Evolutionary conservation across 2,113 vertebrate species (phyloP).

Genomic region (Nycticryphes semicollaris): DNA sequence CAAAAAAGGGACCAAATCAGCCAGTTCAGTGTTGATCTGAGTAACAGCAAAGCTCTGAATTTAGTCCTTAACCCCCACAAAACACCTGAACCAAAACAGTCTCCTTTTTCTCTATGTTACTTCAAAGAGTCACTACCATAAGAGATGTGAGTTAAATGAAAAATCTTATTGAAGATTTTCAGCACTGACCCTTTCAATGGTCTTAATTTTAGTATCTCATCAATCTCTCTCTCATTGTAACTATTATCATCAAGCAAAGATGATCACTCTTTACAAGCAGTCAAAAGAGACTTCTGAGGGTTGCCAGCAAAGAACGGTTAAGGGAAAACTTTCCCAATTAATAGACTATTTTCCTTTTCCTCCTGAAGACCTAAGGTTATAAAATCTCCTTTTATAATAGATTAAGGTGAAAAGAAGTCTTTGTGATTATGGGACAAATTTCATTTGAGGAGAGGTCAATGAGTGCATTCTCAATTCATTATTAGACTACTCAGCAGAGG

Average conservation of each 20-base stretch:
- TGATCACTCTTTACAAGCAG: not conserved
- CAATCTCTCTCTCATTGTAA: not conserved
- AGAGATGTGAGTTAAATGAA: not conserved
- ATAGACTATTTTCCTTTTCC: conserved; percentile 8
- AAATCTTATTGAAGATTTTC: not conserved
- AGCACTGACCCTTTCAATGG: not conserved
- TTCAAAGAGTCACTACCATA: not conserved
- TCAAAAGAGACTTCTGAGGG: not conserved
- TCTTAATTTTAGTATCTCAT: not conserved
- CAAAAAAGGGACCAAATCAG: not conserved
- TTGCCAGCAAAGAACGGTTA: not conserved
- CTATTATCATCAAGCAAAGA: conserved; percentile 19
- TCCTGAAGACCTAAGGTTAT: conserved; percentile 3
- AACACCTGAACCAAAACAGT: not conserved
- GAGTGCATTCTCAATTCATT: conserved; percentile 21
- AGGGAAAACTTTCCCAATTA: conserved; percentile 35
- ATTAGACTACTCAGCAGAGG: not conserved
- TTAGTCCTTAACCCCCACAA: not conserved
- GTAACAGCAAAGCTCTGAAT: not conserved
- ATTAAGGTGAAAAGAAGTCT: conserved; percentile 7
- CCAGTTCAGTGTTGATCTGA: not conserved
- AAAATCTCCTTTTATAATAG: conserved; percentile 12
- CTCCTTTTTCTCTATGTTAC: not conserved
- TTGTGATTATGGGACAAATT: conserved; percentile 27
- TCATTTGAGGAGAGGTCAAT: conserved; percentile 45